phyloP scores from a whole-genome alignment of 2,113 vertebrate genomes.

The Neodontobutis hainanensis region DNA sequence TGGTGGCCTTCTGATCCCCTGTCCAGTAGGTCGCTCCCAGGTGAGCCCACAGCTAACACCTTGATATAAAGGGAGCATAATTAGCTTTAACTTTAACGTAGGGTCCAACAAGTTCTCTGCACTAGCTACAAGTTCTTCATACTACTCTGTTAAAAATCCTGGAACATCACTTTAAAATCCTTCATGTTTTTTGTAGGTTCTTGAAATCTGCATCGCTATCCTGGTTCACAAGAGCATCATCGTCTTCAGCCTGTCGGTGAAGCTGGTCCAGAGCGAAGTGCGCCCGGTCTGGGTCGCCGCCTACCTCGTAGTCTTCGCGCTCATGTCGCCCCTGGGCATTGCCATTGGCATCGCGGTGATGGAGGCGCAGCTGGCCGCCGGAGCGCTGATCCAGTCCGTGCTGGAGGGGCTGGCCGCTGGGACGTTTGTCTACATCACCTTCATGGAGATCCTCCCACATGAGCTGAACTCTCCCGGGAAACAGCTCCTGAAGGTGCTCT shows the following conservation, averaged over 20 bases:
- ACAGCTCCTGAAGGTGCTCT: conserved; percentile 85
- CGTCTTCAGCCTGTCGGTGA: conserved; percentile 86
- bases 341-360: conserved; percentile 81
- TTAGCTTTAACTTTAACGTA: too few species aligned
- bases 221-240: conserved; percentile 90
- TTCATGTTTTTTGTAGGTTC: conserved; percentile 63
- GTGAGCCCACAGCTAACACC: too few species aligned
- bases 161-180: background rate
- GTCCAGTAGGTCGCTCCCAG: too few species aligned
- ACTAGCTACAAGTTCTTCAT: too few species aligned
- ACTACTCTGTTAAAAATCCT: background rate
- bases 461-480: conserved; percentile 82
- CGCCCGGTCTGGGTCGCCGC: conserved; percentile 74
- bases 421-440: conserved; percentile 90
- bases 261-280: conserved; percentile 81
- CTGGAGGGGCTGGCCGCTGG: conserved; percentile 87
- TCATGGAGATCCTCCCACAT: conserved; percentile 89
- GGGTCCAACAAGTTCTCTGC: too few species aligned
- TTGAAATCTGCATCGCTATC: conserved; percentile 88
- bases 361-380: conserved; percentile 63
- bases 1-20: too few species aligned
- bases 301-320: conserved; percentile 81
- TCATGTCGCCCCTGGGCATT: conserved; percentile 87
- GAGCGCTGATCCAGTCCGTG: conserved; percentile 80
- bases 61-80: too few species aligned